A percentile compares a stretch with the other conserved stretches of the same genome.
Conservation (phyloP, 2,797 vertebrate genomes). For the Synaphobranchus kaupii region DNA sequence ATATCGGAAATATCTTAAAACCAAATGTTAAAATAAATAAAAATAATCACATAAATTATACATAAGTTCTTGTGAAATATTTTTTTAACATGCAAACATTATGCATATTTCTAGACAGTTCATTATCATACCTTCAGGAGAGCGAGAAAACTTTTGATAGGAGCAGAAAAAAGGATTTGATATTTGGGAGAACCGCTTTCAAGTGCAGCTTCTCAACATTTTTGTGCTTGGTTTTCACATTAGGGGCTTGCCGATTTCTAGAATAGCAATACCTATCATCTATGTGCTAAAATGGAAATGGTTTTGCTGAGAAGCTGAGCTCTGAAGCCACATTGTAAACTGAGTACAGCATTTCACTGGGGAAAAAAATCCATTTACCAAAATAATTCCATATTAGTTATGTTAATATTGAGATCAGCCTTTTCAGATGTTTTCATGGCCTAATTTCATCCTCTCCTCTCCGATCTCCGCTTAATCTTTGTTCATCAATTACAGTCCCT, state of each 20-base stretch:
- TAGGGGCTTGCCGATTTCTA: slow-evolving; percentile 27
- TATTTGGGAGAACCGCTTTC: slow-evolving; percentile 28
- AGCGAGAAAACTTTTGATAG: slow-evolving; percentile 53
- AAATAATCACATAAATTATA: slow-evolving; percentile 61
- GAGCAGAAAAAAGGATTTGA: slow-evolving; percentile 30
- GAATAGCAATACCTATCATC: slow-evolving; percentile 48
- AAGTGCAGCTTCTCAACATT: slow-evolving; percentile 8
- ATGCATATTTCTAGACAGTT: slow-evolving; percentile 57
- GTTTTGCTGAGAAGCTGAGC: slow-evolving; percentile 32
- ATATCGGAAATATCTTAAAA: slow-evolving; percentile 50
- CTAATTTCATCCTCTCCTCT: slow-evolving; percentile 83
- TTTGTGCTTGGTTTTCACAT: slow-evolving; percentile 37
- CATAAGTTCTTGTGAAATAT: slow-evolving; percentile 57
- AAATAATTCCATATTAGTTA: slow-evolving; percentile 90
- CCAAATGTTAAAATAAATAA: slow-evolving; percentile 61
- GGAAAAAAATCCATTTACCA: slow-evolving; percentile 77
- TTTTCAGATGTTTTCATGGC: slow-evolving; percentile 81
- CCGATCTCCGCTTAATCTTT: slow-evolving; percentile 93
- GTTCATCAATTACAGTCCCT: slow-evolving; percentile 95
- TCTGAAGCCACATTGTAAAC: slow-evolving; percentile 31
- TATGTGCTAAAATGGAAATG: slow-evolving; percentile 41
- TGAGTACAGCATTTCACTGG: slow-evolving; percentile 62
- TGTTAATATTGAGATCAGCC: slow-evolving; percentile 87
- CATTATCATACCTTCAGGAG: slow-evolving; percentile 61
- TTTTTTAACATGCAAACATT: slow-evolving; percentile 52